Evolutionary conservation across 2,113 vertebrate species (phyloP), one percentile per base, ranked within the genome.

Genomic region (Alouatta palliata): DNA sequence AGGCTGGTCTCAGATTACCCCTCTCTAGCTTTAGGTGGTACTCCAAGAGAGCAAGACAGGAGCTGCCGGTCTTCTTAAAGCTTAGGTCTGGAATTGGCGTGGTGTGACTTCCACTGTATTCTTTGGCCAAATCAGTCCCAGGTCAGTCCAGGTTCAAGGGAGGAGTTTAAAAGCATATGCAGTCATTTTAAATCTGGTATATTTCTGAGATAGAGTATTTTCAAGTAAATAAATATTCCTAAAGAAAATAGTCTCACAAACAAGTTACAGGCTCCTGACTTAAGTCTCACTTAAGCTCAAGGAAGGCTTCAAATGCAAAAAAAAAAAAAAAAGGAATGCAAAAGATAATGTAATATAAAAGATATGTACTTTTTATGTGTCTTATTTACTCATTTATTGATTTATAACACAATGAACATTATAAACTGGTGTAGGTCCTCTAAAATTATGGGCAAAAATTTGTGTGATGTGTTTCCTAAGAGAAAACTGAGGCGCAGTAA

Each of bases 361-460:
- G n/a, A 77, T 71, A 82, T 25, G 20, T 30, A 71, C 13, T 30
- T 80, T 86, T 54, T 47, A 21, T 45, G 35, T 9, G 81, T 45
- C 23, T 43, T 91, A 77, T 83, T 92, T 88, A 77, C 75, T 61
- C 54, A 76, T 52, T 52, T 84, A 61, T 58, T 85, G 45, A 77
- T 54, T 79, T 79, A 84, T 6, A 90, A 90, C 17, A 87, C 35
- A 93, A 49, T 20, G 21, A 87, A 61, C 13, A 64, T 30, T 90
- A 12, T 87, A 58, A 81, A 92, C 82, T 87, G 43, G n/a, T 45
- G 77, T 93, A 96, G n/a, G n/a, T 61, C 25, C 43, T 81, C n/a
- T 94, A 54, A 95, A 83, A 77, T 87, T 68, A 73, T 23, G 61
- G 27, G 21, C 21, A 80, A 85, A 96, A 66, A 21, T 64, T 75